Evolutionary conservation across 2,797 vertebrate species (phyloP).

Genomic region (Eurystomus glaucurus): DNA sequence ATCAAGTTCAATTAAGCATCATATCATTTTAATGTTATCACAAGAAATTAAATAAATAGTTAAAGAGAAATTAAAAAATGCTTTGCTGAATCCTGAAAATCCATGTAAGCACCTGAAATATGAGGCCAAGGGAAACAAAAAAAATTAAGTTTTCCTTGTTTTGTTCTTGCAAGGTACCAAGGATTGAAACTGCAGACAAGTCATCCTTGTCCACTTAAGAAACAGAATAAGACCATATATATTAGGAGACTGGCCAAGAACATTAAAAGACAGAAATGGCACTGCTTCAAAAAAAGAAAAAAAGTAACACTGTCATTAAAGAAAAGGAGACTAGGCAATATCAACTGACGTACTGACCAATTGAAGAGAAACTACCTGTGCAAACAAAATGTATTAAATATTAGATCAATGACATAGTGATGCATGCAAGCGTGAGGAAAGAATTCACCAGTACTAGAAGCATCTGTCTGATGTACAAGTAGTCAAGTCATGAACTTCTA

Average conservation of each 20-base stretch:
- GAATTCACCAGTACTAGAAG: neutral
- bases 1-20: slow-evolving; percentile 69
- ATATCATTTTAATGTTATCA: slow-evolving; percentile 48
- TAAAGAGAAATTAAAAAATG: slow-evolving; percentile 51
- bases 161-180: neutral
- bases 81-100: slow-evolving; percentile 41
- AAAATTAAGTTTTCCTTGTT: neutral
- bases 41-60: slow-evolving; percentile 71
- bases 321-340: neutral
- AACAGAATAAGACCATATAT: neutral
- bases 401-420: neutral
- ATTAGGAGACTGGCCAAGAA: neutral
- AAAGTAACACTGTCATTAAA: neutral
- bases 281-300: neutral
- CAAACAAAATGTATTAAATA: neutral
- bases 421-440: neutral
- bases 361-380: neutral
- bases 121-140: neutral
- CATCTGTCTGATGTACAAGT: neutral
- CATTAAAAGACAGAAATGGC: neutral
- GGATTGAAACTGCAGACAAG: neutral
- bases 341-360: neutral
- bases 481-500: neutral
- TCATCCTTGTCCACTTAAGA: neutral
- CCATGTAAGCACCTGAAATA: slow-evolving; percentile 15